Evolutionary conservation across 2,113 vertebrate species (phyloP), one percentile per base, ranked within the genome.

Genomic region (Rhineura floridana): DNA sequence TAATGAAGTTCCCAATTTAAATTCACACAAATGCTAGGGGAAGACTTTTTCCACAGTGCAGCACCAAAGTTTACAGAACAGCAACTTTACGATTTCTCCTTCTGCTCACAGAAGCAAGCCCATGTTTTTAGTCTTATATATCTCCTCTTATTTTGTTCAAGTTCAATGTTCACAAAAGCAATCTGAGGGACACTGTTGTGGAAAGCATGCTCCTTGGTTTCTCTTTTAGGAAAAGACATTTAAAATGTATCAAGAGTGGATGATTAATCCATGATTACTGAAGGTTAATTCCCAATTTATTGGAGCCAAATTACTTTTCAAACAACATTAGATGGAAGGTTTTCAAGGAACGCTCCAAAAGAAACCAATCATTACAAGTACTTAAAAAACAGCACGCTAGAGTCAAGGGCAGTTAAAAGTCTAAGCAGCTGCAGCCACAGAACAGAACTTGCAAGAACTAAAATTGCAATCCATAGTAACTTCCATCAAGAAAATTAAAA

Each of bases 321-420:
- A 67, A 77, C 23, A 86, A 86, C 73, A 50, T 67, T 78, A 77
- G 42, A 77, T 65, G 84, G 42, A 86, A 67, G 84, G 59, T 65
- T 78, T 46, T 77, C 84, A 86, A 86, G 84, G 28, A 46, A 65
- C 1, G 3, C 62, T 86, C 75, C 62, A 11, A 50, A 79, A 79
- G 76, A 86, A 86, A 86, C 62, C 44, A 86, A 52, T 86, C 62
- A 67, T 86, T 86, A 86, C 75, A 78, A 86, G 73, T 65, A 86
- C 73, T 78, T 78, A 65, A 48, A 65, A 78, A 78, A 63, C 73
- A 65, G 72, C 75, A 78, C 21, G 42, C 84, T 79, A 28, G 76
- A 86, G 62, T 69, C 85, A 86, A 86, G 85, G 75, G 46, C 75
- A 86, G 76, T 86, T 86, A 79, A 86, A 79, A 79, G 62, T 78